Conservation (phyloP, 2,113 vertebrate genomes). For the Ibidorhyncha struthersii region DNA sequence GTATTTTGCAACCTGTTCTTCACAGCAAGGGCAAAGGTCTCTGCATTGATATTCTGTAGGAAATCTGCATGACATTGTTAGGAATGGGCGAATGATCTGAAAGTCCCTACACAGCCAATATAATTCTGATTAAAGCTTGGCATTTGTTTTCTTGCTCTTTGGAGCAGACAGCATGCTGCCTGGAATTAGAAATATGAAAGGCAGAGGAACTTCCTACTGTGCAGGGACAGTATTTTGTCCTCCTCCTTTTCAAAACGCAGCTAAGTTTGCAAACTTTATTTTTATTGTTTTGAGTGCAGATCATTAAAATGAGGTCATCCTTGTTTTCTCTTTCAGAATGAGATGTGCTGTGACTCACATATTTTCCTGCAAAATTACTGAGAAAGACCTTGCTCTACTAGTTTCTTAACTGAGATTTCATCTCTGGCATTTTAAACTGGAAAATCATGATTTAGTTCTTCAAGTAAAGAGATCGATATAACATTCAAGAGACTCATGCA, state of each 20-base stretch:
- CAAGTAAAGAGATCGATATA: not conserved
- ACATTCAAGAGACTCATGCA: not conserved
- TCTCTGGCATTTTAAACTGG: not conserved
- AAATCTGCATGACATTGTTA: constrained; percentile 43
- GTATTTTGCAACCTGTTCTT: constrained; percentile 32
- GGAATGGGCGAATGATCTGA: constrained; percentile 35
- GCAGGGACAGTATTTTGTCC: not conserved
- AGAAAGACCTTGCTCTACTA: not conserved
- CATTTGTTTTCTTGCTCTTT: constrained; percentile 69
- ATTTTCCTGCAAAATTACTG: not conserved
- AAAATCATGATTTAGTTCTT: not conserved
- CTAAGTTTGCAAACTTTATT: not conserved
- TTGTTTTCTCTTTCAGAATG: constrained; percentile 30
- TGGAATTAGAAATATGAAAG: constrained; percentile 73
- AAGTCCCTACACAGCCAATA: constrained; percentile 28
- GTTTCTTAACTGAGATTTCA: not conserved
- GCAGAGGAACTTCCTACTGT: constrained; percentile 39
- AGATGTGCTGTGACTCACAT: not conserved
- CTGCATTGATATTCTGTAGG: constrained; percentile 29
- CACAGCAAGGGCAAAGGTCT: constrained; percentile 38
- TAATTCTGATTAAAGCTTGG: constrained; percentile 64
- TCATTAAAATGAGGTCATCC: constrained; percentile 51
- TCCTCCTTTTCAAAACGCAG: constrained; percentile 18
- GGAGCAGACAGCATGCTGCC: constrained; percentile 46
- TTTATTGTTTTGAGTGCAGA: not conserved